Evolutionary conservation across 2,113 vertebrate species (phyloP).

Genomic region (Pseudorectes ferrugineus): DNA sequence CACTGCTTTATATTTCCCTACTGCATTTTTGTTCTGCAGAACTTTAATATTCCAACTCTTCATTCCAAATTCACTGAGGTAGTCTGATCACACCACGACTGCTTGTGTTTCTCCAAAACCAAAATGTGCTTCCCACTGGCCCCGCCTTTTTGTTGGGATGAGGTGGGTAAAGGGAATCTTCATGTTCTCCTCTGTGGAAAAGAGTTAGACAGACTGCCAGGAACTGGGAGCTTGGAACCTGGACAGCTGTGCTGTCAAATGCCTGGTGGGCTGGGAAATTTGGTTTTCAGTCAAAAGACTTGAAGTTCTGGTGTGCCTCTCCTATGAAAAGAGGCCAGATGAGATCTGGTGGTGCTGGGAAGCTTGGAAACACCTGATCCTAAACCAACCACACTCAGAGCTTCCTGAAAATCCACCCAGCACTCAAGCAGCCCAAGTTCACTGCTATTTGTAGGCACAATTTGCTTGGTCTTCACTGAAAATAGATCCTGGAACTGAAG

Average conservation of each 20-base stretch:
- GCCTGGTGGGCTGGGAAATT: neutral
- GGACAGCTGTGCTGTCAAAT: neutral
- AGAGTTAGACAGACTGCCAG: neutral
- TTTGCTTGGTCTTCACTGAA: neutral
- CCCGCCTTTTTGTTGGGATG: neutral
- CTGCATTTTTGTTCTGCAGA: neutral
- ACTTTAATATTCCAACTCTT: neutral
- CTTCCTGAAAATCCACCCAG: neutral
- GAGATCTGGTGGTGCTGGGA: neutral
- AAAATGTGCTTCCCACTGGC: neutral
- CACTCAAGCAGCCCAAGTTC: neutral
- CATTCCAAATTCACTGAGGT: neutral
- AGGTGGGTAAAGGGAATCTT: neutral
- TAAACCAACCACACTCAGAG: neutral
- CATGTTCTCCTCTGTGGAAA: rapidly evolving
- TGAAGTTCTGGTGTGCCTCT: neutral
- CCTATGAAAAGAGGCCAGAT: neutral
- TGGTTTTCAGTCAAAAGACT: neutral
- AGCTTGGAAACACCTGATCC: neutral
- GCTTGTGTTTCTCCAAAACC: neutral
- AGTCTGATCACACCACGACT: neutral
- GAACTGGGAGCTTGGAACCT: neutral
- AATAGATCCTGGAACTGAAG: neutral
- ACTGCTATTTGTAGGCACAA: neutral
- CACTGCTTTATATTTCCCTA: neutral